Conservation (phyloP, 2,888 invertebrate genomes). For the Siphlonurus alternatus region DNA sequence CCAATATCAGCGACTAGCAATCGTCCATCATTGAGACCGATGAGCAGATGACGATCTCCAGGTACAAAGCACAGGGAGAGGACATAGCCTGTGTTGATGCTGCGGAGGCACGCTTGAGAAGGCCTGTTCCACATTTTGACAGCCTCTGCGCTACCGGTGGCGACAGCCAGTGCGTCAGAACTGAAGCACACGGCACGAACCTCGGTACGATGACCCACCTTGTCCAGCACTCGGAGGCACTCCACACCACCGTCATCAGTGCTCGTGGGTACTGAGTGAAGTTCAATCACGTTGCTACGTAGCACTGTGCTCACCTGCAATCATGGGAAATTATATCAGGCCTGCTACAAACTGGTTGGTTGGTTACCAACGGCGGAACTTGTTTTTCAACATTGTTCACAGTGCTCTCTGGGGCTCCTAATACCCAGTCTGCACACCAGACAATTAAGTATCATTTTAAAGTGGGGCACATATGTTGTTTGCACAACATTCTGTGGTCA, state of each 20-base stretch:
- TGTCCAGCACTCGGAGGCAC: conserved; percentile 43
- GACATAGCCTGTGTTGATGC: conserved; percentile 47
- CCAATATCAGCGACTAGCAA: conserved; percentile 72
- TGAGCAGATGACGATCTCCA: conserved; percentile 75
- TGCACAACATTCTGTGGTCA: no score
- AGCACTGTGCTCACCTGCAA: conserved; percentile 40
- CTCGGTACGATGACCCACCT: conserved; percentile 78
- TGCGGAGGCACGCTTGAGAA: conserved; percentile 48
- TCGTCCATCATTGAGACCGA: conserved; percentile 70
- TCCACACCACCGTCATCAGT: conserved; percentile 32
- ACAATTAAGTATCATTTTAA: no score
- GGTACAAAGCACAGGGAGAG: conserved; percentile 65
- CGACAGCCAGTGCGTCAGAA: conserved; percentile 73
- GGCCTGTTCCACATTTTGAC: conserved; percentile 87
- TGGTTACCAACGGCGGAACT: no score
- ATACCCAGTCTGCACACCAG: no score
- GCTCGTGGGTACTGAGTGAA: conserved; percentile 41
- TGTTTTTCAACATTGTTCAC: no score
- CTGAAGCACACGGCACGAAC: conserved; percentile 77
- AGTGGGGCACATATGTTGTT: no score
- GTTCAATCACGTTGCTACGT: conserved; percentile 56
- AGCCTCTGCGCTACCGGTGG: conserved; percentile 72
- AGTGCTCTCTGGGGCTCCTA: no score
- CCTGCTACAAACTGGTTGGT: no score
- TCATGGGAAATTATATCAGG: neutral